Evolutionary conservation across 1,140 invertebrate genomes (phyloP).

Genomic region (Panagrolaimus sp.): DNA sequence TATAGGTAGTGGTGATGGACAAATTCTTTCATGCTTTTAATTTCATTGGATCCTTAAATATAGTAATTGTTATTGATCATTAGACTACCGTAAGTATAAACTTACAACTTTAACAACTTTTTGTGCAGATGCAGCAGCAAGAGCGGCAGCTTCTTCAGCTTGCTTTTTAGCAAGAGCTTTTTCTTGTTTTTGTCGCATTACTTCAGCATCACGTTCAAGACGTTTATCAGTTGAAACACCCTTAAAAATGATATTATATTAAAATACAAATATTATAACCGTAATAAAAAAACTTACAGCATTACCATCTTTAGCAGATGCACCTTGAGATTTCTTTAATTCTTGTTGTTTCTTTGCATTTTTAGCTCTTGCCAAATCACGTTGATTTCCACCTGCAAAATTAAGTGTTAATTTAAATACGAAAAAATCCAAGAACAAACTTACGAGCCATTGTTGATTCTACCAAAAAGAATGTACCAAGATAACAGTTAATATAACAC

Average conservation of each 20-base stretch:
- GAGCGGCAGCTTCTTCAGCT: background rate
- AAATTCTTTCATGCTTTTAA: background rate
- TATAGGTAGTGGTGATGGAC: background rate
- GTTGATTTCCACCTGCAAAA: constrained; percentile 71
- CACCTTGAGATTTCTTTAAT: constrained; percentile 67
- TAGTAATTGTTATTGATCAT: background rate
- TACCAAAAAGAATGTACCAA: no score
- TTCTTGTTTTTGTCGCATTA: constrained; percentile 11
- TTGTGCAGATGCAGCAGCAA: background rate
- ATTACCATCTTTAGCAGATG: constrained; percentile 69
- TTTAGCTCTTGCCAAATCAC: constrained; percentile 76
- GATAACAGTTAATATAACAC: no score
- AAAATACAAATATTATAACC: background rate
- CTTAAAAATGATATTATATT: background rate
- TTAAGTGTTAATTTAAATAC: background rate
- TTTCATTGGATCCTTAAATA: background rate
- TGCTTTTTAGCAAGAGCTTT: background rate
- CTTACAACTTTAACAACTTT: constrained; percentile 14
- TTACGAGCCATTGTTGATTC: constrained; percentile 17
- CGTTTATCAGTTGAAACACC: constrained; percentile 6
- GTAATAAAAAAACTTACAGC: constrained; percentile 65
- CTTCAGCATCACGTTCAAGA: background rate
- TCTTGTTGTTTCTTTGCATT: constrained; percentile 74
- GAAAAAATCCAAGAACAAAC: background rate
- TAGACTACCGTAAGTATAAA: no score